Evolutionary conservation across 2,113 vertebrate genomes (phyloP).

Genomic region (Mobula birostris): DNA sequence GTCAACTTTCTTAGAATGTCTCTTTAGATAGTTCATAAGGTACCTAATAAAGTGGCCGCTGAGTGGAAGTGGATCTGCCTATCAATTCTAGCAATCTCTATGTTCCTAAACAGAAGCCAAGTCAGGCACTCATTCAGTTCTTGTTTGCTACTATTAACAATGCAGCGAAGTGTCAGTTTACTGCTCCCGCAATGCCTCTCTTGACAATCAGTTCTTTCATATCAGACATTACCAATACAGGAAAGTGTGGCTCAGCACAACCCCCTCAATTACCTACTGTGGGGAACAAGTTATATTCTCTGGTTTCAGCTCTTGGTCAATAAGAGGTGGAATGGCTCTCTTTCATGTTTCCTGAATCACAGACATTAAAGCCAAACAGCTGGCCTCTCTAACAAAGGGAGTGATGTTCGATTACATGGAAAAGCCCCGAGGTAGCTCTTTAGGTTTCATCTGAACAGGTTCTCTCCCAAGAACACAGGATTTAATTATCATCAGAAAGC

Average conservation of each 20-base stretch:
- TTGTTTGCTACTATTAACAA: not conserved
- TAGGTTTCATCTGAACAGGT: conserved; percentile 16
- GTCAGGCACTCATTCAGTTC: not conserved
- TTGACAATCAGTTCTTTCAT: conserved; percentile 18
- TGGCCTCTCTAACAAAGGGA: conserved; percentile 16
- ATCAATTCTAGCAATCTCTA: not conserved
- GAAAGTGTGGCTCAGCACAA: conserved; percentile 5
- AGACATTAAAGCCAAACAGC: conserved; percentile 30
- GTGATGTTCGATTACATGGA: conserved; percentile 31
- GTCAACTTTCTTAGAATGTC: no score
- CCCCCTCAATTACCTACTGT: conserved; percentile 28
- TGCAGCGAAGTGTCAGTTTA: not conserved
- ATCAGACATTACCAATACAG: not conserved
- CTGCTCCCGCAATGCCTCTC: not conserved
- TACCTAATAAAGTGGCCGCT: no score
- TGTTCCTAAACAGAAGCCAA: not conserved
- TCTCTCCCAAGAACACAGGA: conserved; percentile 16
- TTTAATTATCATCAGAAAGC: conserved; percentile 35
- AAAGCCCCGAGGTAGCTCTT: conserved; percentile 23
- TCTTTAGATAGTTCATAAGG: no score
- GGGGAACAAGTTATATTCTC: conserved; percentile 12
- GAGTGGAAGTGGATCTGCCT: not conserved
- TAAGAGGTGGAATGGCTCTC: conserved; percentile 21
- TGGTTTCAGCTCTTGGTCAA: conserved; percentile 2
- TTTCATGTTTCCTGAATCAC: conserved; percentile 25